Base-by-base conservation (phyloP, 2,888 invertebrate species). In the Hirtodrosophila duncani region DNA sequence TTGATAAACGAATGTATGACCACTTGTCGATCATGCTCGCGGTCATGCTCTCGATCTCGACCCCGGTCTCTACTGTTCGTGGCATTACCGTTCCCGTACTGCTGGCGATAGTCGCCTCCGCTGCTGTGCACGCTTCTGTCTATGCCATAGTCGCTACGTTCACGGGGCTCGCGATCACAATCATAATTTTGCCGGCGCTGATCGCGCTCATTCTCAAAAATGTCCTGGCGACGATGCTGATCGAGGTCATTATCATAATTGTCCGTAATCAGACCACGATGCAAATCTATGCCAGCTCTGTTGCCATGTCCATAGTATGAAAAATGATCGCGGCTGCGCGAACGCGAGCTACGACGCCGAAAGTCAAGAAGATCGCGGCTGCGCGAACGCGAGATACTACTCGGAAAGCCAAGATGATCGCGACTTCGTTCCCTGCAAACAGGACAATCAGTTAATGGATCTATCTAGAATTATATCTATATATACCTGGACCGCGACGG, bases 261-360 rank as follows among this genome's bases (percentile, higher is more conserved):
- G 23, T n/a, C n/a, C n/a, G n/a, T n/a, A n/a, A n/a, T n/a, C n/a
- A n/a, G n/a, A n/a, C n/a, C n/a, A n/a, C n/a, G n/a, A n/a, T 84
- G 44, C 42, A 85, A 60, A 64, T 87, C 87, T 17, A 85, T 83
- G 39, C 84, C 84, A 1, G 52, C 67, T n/a, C 55, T 61, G 18
- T 80, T 84, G 21, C 67, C 72, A 3, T 34, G 38, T 0, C 41
- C 63, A 18, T 68, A 63, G 1, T 64, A 36, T 24, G 52, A 67
- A 6, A 81, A 75, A 3, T 84, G 83, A 13, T 86, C 86, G 7
- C 87, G 81, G 46, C 86, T 86, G n/a, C 85, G 70, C 5, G 87
- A 87, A 7, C 86, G 81, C 2, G 83, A 60, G 48, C 69, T 81
- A 20, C 84, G 75, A 10, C 85, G 81, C 6, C 85, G 72, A 41